Percentiles rank a stretch among this genome's conserved stretches.
Evolutionary conservation across 2,888 invertebrate species (phyloP).

Genomic region (Sphaeridia pumilis): DNA sequence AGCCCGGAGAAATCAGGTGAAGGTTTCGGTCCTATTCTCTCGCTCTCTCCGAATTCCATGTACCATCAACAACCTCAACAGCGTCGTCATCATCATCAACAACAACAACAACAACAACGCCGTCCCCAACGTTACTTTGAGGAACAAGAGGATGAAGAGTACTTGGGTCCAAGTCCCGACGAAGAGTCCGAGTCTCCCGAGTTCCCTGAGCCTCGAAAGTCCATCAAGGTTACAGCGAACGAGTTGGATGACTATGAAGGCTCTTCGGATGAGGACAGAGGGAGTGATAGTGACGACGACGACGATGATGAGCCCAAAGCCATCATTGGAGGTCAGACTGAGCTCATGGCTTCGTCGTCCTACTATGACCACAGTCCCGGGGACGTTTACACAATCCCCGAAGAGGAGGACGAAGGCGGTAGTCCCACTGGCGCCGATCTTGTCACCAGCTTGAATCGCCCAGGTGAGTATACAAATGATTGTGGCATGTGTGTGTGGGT

Average conservation of each 20-base stretch:
- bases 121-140: no score
- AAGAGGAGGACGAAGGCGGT: conserved; percentile 44
- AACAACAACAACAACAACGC: no score
- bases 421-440: conserved; percentile 43
- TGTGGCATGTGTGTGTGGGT: conserved; percentile 25
- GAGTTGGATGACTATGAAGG: conserved; percentile 36
- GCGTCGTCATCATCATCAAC: no score
- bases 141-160: neutral
- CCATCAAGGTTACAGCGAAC: conserved; percentile 34
- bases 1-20: conserved; percentile 22
- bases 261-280: conserved; percentile 35
- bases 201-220: conserved; percentile 32
- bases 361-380: conserved; percentile 42
- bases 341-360: conserved; percentile 22
- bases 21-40: conserved; percentile 26
- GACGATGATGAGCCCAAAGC: conserved; percentile 31
- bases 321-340: conserved; percentile 25
- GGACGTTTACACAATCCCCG: conserved; percentile 45
- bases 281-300: conserved; percentile 33
- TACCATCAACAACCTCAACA: neutral
- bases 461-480: conserved; percentile 34
- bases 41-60: conserved; percentile 21
- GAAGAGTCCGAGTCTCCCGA: conserved; percentile 34
- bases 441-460: conserved; percentile 41
- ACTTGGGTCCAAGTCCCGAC: no score